Conservation (phyloP, 1,140 invertebrate genomes). For the Leptopilina clavipes region DNA sequence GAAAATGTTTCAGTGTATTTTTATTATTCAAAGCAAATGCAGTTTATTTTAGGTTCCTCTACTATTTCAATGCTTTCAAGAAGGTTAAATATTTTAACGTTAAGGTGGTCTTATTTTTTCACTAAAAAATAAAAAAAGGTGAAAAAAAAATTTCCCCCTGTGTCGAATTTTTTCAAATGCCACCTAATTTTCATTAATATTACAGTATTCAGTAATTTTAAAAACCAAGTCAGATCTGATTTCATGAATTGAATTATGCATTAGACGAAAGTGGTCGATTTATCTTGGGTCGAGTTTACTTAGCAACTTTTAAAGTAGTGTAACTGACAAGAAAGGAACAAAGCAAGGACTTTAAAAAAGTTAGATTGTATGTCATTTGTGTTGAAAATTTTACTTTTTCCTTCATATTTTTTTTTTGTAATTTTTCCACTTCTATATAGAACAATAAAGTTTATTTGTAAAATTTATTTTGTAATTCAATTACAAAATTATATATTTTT, state of each 20-base stretch:
- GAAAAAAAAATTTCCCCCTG: too few species aligned
- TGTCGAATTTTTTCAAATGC: background rate
- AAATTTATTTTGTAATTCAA: background rate
- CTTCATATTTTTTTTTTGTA: background rate
- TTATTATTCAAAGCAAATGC: background rate
- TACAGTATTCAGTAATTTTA: background rate
- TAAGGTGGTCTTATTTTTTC: background rate
- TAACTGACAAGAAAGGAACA: conserved; percentile 4
- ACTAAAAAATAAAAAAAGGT: background rate
- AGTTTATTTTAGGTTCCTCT: background rate
- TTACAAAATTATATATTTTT: background rate
- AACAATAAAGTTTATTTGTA: too few species aligned
- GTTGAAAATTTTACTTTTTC: background rate
- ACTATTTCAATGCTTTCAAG: conserved; percentile 24
- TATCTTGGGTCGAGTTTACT: background rate
- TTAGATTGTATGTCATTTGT: conserved; percentile 8
- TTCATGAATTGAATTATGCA: conserved; percentile 19
- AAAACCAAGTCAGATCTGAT: background rate
- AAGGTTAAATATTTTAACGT: background rate
- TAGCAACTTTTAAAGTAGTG: background rate
- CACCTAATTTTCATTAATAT: background rate
- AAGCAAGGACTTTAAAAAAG: background rate
- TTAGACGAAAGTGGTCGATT: conserved; percentile 18
- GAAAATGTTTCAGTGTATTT: background rate
- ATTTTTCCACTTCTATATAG: background rate